Conservation (phyloP, 2,888 invertebrate genomes). For the Melanostoma scalare region DNA sequence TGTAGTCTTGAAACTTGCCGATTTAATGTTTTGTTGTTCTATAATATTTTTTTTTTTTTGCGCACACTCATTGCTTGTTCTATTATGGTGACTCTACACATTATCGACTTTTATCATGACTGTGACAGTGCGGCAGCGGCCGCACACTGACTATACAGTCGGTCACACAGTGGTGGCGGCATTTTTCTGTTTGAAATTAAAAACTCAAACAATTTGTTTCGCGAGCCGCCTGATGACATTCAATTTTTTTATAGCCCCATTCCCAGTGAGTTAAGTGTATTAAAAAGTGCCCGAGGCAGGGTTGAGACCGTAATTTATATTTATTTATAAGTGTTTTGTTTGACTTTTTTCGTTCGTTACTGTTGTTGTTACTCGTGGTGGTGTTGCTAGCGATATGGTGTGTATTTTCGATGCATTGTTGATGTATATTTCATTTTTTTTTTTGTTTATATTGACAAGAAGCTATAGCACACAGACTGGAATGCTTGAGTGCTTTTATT, state of each 20-base stretch:
- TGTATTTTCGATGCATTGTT: slow-evolving; percentile 22
- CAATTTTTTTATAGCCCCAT: slow-evolving; percentile 42
- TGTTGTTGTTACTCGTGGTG: neutral
- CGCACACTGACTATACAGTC: neutral
- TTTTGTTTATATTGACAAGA: slow-evolving; percentile 14
- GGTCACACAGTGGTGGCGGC: slow-evolving; percentile 44
- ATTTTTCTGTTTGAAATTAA: slow-evolving; percentile 67
- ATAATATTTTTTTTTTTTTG: slow-evolving; percentile 29
- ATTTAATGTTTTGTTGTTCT: slow-evolving; percentile 37
- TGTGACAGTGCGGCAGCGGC: slow-evolving; percentile 18
- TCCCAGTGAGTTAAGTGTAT: slow-evolving; percentile 64
- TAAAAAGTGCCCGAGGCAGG: slow-evolving; percentile 56
- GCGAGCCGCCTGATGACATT: slow-evolving; percentile 53
- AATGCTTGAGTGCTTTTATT: slow-evolving; percentile 57
- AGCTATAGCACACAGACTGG: slow-evolving; percentile 26
- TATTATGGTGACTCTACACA: slow-evolving; percentile 44
- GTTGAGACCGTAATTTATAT: slow-evolving; percentile 28
- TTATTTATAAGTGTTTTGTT: slow-evolving; percentile 40
- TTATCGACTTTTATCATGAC: slow-evolving; percentile 47
- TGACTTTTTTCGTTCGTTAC: slow-evolving; percentile 23
- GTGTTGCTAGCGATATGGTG: too few relatives aligned
- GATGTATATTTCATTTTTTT: slow-evolving; percentile 15
- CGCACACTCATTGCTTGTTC: slow-evolving; percentile 39
- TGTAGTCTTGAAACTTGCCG: slow-evolving; percentile 58
- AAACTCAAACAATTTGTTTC: slow-evolving; percentile 71